phyloP scores from a whole-genome alignment of 2,888 invertebrate species.

The Penaeus monodon region DNA sequence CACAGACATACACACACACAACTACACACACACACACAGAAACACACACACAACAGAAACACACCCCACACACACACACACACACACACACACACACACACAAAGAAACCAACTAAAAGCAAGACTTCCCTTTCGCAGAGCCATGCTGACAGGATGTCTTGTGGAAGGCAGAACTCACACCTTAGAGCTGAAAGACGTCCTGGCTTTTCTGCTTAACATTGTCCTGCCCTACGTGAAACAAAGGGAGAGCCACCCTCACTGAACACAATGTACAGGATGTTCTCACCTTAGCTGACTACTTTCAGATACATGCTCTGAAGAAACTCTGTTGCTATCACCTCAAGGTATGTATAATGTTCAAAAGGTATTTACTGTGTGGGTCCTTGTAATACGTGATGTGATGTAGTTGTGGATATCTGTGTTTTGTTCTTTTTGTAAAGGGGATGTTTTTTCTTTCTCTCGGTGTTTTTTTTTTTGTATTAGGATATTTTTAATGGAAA shows the following conservation, averaged over 20 bases:
- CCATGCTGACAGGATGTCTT: constrained; percentile 41
- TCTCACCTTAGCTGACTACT: constrained; percentile 60
- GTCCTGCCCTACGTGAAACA: constrained; percentile 54
- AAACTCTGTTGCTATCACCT: constrained; percentile 56
- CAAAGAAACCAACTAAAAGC: no score
- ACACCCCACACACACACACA: constrained; percentile 21
- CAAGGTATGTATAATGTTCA: constrained; percentile 35
- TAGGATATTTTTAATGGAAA: no score
- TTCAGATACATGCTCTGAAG: constrained; percentile 58
- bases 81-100: constrained; percentile 18
- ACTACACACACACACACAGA: constrained; percentile 18
- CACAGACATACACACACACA: constrained; percentile 3
- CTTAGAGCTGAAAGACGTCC: constrained; percentile 36
- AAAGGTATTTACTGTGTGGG: not conserved
- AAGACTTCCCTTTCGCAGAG: not conserved
- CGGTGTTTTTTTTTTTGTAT: no score
- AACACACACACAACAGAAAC: constrained; percentile 21
- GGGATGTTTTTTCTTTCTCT: no score
- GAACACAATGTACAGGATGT: constrained; percentile 51
- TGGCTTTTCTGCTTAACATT: constrained; percentile 19
- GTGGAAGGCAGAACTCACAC: constrained; percentile 47
- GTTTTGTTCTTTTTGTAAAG: no score
- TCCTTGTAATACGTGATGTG: not conserved
- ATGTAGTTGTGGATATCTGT: not conserved
- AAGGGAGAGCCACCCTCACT: constrained; percentile 48